Evolutionary conservation across 2,888 invertebrate species (phyloP).

Genomic region (Hedychridium roseum): DNA sequence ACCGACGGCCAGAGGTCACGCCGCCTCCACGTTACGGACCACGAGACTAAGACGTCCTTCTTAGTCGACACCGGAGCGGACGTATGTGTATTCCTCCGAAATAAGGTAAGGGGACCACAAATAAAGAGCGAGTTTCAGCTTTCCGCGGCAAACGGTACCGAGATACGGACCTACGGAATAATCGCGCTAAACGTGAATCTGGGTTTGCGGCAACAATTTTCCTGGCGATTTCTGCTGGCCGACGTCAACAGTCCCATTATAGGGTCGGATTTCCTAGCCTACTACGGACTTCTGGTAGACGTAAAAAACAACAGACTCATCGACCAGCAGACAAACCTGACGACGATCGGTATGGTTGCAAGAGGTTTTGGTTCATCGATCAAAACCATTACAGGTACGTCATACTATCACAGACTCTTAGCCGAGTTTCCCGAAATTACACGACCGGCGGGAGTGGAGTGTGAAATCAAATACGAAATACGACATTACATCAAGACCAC

Average conservation of each 20-base stretch:
- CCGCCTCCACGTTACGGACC: conserved; percentile 11
- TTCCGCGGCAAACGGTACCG: conserved; percentile 45
- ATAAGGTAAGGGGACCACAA: not conserved
- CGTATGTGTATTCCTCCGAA: conserved; percentile 15
- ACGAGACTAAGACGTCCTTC: not conserved
- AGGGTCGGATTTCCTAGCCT: conserved; percentile 47
- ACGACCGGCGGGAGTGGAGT: conserved; percentile 19
- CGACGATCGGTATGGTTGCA: not conserved
- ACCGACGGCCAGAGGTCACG: conserved; percentile 12
- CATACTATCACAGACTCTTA: conserved; percentile 2
- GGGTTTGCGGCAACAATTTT: conserved; percentile 39
- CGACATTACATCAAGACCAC: conserved; percentile 40
- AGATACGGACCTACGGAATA: conserved; percentile 45
- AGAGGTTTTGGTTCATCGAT: not conserved
- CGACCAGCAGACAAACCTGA: not conserved
- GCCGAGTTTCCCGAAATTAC: conserved; percentile 6
- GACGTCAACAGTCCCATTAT: conserved; percentile 51
- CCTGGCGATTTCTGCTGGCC: conserved; percentile 49
- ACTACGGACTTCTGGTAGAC: conserved; percentile 6
- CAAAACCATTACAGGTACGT: not conserved
- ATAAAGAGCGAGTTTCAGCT: conserved; percentile 8
- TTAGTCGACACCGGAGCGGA: conserved; percentile 9
- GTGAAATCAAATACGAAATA: conserved; percentile 7
- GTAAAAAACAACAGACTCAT: not conserved
- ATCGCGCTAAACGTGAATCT: conserved; percentile 36